These are phyloP conservation scores for Dromas ardeola DNA, from an alignment of 2,113 vertebrate genomes.

Conservation along the genomic window DNA sequence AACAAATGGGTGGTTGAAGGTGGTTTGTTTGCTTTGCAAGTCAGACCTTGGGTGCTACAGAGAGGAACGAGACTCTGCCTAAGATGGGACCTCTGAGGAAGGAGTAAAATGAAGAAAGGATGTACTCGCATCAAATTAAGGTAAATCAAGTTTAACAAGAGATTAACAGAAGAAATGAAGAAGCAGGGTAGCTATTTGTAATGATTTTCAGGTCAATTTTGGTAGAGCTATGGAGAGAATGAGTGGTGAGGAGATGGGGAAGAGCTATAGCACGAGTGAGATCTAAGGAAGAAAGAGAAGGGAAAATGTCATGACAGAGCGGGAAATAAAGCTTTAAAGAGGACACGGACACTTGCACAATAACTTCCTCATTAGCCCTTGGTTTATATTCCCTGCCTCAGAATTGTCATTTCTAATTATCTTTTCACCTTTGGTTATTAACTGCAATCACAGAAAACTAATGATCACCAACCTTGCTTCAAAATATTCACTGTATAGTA, in stretches of 20 bases:
- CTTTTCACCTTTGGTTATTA: conserved; percentile 28
- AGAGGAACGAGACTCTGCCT: not conserved
- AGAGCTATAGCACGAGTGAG: not conserved
- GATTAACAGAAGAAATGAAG: not conserved
- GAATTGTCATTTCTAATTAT: not conserved
- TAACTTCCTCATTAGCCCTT: conserved; percentile 5
- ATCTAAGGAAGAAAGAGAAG: not conserved
- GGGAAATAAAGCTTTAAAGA: not conserved
- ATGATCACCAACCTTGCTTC: not conserved
- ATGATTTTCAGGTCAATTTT: not conserved
- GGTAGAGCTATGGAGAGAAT: not conserved
- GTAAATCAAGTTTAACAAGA: not conserved
- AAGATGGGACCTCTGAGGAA: not conserved
- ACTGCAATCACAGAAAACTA: not conserved
- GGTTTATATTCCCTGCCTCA: not conserved
- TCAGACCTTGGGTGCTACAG: not conserved
- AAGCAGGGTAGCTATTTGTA: not conserved
- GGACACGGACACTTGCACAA: not conserved
- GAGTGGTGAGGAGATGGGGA: not conserved
- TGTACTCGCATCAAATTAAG: not conserved
- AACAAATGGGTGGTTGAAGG: not conserved
- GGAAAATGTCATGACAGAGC: not conserved
- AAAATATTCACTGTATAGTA: not conserved
- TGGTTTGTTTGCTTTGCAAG: not conserved
- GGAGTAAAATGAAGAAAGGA: not conserved